Percentiles rank a stretch among this genome's conserved stretches.
These are phyloP conservation scores for Loriculus beryllinus DNA, from an alignment of 2,797 vertebrate species.

Conservation along the genomic window DNA sequence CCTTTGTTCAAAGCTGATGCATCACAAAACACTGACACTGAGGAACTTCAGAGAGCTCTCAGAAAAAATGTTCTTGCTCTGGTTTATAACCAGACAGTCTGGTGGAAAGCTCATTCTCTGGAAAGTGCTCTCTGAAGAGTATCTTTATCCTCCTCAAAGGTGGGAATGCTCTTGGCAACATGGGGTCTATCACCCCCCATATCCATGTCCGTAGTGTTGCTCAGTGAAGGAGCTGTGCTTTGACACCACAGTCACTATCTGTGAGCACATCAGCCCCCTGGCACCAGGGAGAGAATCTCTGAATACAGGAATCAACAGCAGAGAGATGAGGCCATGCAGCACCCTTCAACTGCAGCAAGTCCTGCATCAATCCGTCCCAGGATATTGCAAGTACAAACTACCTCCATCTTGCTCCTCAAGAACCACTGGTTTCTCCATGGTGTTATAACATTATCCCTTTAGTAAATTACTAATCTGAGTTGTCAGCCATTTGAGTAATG, in stretches of 20 bases:
- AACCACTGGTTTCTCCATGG: background rate
- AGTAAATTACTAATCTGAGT: background rate
- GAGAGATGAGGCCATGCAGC: background rate
- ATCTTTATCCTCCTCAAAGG: background rate
- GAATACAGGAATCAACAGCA: background rate
- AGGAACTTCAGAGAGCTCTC: background rate
- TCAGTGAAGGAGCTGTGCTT: background rate
- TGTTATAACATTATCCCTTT: background rate
- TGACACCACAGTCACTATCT: background rate
- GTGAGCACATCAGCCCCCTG: background rate
- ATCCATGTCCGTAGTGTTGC: rapidly evolving
- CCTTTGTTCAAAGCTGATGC: background rate
- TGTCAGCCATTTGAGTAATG: background rate
- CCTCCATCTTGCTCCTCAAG: background rate
- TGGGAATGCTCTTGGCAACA: background rate
- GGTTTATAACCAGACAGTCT: background rate
- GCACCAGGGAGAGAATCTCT: background rate
- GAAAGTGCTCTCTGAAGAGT: background rate
- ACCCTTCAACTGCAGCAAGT: background rate
- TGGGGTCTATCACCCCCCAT: background rate
- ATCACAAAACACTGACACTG: background rate
- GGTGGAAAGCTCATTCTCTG: background rate
- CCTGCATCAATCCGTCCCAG: rapidly evolving
- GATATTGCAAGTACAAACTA: background rate
- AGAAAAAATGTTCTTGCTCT: background rate